Evolutionary conservation across 2,888 invertebrate genomes (phyloP), one percentile per base, ranked within the genome.

Genomic region (Meiosimyza platycephala): DNA sequence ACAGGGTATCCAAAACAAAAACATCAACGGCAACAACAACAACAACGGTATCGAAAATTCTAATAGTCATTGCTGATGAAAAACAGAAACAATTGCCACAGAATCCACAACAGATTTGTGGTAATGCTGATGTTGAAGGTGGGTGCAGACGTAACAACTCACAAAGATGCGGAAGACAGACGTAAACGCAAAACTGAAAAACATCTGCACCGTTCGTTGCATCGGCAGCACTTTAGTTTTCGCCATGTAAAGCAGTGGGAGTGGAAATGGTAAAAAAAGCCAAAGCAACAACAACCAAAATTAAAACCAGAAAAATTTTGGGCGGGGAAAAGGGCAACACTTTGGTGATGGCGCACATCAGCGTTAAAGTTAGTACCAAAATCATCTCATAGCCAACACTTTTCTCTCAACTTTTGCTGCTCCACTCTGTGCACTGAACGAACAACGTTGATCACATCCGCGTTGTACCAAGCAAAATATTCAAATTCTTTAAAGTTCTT

Each of bases 401-500:
- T 63, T 63, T 63, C 16, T 22, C 51, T 55, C 47, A 9, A 40
- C 40, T 40, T 40, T 40, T 40, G 40, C 40, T 40, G 40, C 40
- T 40, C 9, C 40, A 28, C 28, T 28, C 28, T 28, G 28, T 40
- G 40, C 40, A 40, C 9, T 40, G 40, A 40, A 40, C 40, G 40
- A 40, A 1, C 9, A 40, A 6, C 40, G 40, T 9, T 9, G 40
- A 40, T 40, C 40, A 40, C 40, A 40, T 7, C 16, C 62, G 33
- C 47, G 69, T 40, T 33, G 59, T 15, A 40, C n/a, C 69, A 50
- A 51, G 59, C 50, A 69, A 69, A 28, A 50, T 54, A 71, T 63
- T 71, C 63, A 62, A 71, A 71, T 71, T 62, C 57, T 50, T 57
- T 28, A 52, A 51, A 71, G 63, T 63, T 71, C 70, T 71, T 22